phyloP scores from a whole-genome alignment of 2,888 invertebrate genomes.

The Tridacna crocea region DNA sequence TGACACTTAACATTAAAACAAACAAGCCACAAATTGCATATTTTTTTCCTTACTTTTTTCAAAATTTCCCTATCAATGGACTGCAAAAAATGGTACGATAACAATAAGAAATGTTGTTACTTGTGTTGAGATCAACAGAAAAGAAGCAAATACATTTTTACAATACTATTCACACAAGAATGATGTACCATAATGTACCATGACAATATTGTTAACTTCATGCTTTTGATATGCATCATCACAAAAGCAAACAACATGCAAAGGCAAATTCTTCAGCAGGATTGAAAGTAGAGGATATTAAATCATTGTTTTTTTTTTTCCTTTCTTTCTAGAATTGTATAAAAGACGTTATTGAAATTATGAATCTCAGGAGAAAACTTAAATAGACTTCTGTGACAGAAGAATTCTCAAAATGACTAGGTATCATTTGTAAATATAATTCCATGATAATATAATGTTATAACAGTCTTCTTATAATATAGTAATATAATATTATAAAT shows the following conservation, averaged over 20 bases:
- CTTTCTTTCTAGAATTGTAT: background rate
- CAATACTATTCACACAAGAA: background rate
- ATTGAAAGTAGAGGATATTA: background rate
- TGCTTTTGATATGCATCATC: constrained; percentile 3
- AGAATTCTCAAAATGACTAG: too few species aligned
- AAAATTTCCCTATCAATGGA: constrained; percentile 63
- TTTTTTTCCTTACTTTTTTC: constrained; percentile 56
- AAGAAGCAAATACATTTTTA: background rate
- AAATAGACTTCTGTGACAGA: too few species aligned
- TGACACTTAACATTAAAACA: constrained; percentile 2
- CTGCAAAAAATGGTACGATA: constrained; percentile 43
- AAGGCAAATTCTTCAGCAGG: background rate
- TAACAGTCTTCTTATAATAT: too few species aligned
- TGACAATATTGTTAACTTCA: background rate
- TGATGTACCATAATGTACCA: too few species aligned
- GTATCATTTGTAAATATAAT: too few species aligned
- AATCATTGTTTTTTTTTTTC: too few species aligned
- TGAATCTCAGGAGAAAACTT: too few species aligned
- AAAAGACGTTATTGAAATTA: background rate
- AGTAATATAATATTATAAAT: too few species aligned
- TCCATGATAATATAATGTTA: too few species aligned
- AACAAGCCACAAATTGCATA: constrained; percentile 11
- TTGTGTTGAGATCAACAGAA: background rate
- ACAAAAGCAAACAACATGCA: constrained; percentile 7
- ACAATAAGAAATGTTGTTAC: background rate